These are phyloP conservation scores for Coptotermes formosanus DNA, from an alignment of 1,140 invertebrate genomes.

Conservation along the genomic window DNA sequence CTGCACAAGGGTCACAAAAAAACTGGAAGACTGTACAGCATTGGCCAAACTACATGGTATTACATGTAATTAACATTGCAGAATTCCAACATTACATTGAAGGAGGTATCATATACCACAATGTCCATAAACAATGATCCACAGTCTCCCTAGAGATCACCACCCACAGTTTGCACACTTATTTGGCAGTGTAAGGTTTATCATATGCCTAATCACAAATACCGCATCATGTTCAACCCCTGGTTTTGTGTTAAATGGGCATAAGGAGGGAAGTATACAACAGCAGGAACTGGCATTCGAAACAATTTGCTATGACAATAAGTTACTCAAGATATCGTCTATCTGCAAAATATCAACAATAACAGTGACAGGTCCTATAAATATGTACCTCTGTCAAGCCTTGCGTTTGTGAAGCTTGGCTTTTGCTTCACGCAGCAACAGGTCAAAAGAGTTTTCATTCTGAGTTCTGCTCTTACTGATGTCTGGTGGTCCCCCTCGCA, in stretches of 20 bases:
- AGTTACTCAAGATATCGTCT: not conserved
- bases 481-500: not conserved
- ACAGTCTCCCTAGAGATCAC: not conserved
- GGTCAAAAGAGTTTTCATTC: slow-evolving; percentile 47
- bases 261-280: not conserved
- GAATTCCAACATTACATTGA: not conserved
- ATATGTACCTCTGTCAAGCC: slow-evolving; percentile 30
- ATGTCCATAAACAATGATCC: not conserved
- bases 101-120: not conserved
- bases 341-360: slow-evolving; percentile 14
- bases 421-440: slow-evolving; percentile 48
- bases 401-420: slow-evolving; percentile 47
- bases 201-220: not conserved
- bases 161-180: not conserved
- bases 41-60: not conserved
- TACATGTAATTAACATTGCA: not conserved
- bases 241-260: not conserved
- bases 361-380: slow-evolving; percentile 21
- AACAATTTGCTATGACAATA: not conserved
- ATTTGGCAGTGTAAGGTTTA: not conserved
- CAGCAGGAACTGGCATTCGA: not conserved
- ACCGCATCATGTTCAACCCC: not conserved
- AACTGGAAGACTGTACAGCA: not conserved
- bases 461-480: slow-evolving; percentile 34
- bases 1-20: not conserved